Evolutionary conservation across 2,888 invertebrate genomes (phyloP).

Genomic region (Dicranocentrus wangi): DNA sequence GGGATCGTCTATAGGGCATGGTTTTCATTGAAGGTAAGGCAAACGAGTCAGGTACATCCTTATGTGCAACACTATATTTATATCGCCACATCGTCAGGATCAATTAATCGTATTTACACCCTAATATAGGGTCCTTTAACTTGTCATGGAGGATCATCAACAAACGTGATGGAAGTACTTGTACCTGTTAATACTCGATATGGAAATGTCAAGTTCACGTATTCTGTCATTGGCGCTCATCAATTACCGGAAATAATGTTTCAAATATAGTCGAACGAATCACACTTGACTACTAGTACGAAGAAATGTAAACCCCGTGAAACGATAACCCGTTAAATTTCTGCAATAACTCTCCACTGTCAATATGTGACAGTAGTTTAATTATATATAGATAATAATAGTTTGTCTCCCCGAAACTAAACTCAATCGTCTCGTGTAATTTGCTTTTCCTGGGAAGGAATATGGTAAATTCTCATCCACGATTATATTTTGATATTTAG

Average conservation of each 20-base stretch:
- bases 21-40: slow-evolving; percentile 64
- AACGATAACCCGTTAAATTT: no score
- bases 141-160: slow-evolving; percentile 58
- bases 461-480: no score
- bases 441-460: no score
- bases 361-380: no score
- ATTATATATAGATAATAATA: no score
- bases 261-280: slow-evolving; percentile 47
- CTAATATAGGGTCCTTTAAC: slow-evolving; percentile 62
- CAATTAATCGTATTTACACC: slow-evolving; percentile 4
- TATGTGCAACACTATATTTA: not conserved
- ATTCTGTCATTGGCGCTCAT: slow-evolving; percentile 63
- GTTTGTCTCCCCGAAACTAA: no score
- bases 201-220: slow-evolving; percentile 54
- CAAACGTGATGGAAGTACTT: slow-evolving; percentile 48
- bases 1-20: slow-evolving; percentile 61
- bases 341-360: no score
- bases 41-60: not conserved
- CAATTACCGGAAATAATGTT: slow-evolving; percentile 68
- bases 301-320: no score
- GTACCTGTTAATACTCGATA: slow-evolving; percentile 62
- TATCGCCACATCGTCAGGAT: not conserved
- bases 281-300: no score
- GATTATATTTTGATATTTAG: no score
- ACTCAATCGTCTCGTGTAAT: no score